Conservation (phyloP, 1,140 invertebrate species). For the Hyles euphorbiae region DNA sequence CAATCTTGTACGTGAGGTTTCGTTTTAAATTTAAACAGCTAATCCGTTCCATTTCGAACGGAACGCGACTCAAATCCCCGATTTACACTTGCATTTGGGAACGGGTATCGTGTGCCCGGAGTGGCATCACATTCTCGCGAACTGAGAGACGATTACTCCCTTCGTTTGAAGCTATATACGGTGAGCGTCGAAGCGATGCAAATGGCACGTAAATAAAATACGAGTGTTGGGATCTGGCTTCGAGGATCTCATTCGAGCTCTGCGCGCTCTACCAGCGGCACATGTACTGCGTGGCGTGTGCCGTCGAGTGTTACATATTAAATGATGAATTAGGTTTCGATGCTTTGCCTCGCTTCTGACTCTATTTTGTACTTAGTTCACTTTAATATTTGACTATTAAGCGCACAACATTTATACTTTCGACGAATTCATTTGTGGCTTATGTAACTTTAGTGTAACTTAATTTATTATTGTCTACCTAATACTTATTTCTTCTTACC, state of each 20-base stretch:
- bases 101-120: not conserved
- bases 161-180: constrained; percentile 9
- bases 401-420: too few species aligned
- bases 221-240: constrained; percentile 23
- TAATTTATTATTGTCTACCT: too few species aligned
- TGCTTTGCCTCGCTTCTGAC: not conserved
- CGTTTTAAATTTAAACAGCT: constrained; percentile 11
- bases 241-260: constrained; percentile 13
- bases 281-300: not conserved
- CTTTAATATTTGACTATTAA: too few species aligned
- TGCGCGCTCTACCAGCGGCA: not conserved
- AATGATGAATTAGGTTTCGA: constrained; percentile 18
- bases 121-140: constrained; percentile 8
- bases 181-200: constrained; percentile 27
- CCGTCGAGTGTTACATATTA: constrained; percentile 16
- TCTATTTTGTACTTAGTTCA: too few species aligned
- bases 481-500: too few species aligned
- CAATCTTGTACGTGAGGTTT: not conserved
- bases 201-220: constrained; percentile 60
- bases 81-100: constrained; percentile 10
- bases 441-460: too few species aligned
- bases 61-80: constrained; percentile 5
- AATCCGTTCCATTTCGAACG: constrained; percentile 5
- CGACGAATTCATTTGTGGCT: too few species aligned
- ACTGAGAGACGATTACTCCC: constrained; percentile 8